Evolutionary conservation across 2,113 vertebrate genomes (phyloP), one percentile per base, ranked within the genome.

Genomic region (Plecotus auritus): DNA sequence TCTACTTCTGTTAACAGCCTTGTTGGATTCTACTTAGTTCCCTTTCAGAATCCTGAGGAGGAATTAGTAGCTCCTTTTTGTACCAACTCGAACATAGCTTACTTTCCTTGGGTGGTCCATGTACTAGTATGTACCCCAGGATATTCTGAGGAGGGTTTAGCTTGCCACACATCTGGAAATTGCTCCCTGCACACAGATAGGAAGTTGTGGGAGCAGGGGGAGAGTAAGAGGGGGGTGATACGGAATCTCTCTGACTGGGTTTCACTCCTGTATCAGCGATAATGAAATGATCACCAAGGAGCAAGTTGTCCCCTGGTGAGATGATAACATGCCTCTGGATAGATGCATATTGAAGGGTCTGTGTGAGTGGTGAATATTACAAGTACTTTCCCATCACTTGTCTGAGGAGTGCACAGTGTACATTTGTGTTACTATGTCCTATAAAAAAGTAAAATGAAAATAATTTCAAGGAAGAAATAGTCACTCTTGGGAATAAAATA

Each of bases 331-430:
- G 70, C 32, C 72, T 92, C 81, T 88, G 42, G 87, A 85, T 90
- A 32, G 77, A 93, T 92, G 37, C 40, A 56, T 88, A 90, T 64
- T 86, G 69, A 85, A 54, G 54, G 17, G 23, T 69, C 13, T 11
- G 18, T 9, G 85, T 90, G 72, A 86, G 92, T 83, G 61, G 92
- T 70, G 72, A 94, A 95, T 80, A 92, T 90, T 83, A 37, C 7
- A 54, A 91, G 77, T 32, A 51, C 77, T 88, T 94, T 94, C 56
- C 95, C 72, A 94, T 95, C 54, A 37, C 91, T 76, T 93, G 59
- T 89, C 76, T 91, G 47, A 54, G 90, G 22, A 87, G 54, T 85
- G 78, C 59, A 88, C n/a, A 42, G 40, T 66, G 49, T 89, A 4
- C 18, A 73, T 94, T 73, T 81, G 16, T 61, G 86, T 95, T 64